These are phyloP conservation scores for Dolichomitus sp. DNA, from an alignment of 2,888 invertebrate genomes.

Conservation along the genomic window DNA sequence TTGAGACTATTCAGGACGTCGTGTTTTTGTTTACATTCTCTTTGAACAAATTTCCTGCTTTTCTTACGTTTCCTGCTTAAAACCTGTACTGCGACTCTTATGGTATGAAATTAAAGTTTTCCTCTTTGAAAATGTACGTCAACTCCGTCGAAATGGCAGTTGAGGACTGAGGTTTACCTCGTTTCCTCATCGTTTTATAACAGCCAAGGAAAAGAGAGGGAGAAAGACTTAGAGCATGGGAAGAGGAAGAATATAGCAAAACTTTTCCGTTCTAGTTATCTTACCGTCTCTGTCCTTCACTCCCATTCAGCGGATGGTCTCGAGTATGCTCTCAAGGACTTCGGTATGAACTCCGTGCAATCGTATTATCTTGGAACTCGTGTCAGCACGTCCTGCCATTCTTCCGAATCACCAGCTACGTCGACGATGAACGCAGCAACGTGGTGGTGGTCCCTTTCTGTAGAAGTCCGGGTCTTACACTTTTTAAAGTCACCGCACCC, in stretches of 20 bases:
- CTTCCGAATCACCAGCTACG: constrained; percentile 37
- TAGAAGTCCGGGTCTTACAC: constrained; percentile 29
- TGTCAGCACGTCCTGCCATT: constrained; percentile 42
- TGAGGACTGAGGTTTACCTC: constrained; percentile 14
- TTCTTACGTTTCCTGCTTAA: constrained; percentile 1
- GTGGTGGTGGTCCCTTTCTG: neutral
- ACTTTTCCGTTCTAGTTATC: constrained; percentile 26
- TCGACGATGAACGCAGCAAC: neutral
- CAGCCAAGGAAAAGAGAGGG: neutral
- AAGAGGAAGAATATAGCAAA: constrained; percentile 30
- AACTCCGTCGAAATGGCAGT: constrained; percentile 1
- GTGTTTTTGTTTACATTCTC: constrained; percentile 30
- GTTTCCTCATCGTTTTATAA: constrained; percentile 47
- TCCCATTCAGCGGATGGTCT: constrained; percentile 30
- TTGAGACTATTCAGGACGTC: constrained; percentile 37
- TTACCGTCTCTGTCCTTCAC: constrained; percentile 9
- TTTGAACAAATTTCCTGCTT: constrained; percentile 31
- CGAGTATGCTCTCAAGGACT: constrained; percentile 32
- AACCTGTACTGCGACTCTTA: neutral
- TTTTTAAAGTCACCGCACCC: constrained; percentile 37
- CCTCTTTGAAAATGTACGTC: neutral
- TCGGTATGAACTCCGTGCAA: constrained; percentile 37
- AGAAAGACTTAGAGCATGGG: neutral
- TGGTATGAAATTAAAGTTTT: constrained; percentile 16
- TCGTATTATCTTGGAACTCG: constrained; percentile 50